Evolutionary conservation across 2,797 vertebrate genomes (phyloP).

Genomic region (Catostomus latipinnis): DNA sequence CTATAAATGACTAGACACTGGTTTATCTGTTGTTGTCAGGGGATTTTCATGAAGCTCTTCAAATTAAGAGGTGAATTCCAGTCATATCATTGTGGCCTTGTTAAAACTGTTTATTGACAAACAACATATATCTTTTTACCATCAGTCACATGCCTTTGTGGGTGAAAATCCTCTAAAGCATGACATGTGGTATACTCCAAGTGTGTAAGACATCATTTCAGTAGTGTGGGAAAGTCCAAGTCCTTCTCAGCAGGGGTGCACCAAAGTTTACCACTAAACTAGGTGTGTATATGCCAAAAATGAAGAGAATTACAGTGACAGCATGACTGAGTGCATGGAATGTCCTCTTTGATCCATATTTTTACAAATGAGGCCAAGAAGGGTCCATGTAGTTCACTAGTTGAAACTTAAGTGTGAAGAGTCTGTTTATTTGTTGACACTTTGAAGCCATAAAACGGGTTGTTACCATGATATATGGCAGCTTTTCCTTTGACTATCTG

Average conservation of each 20-base stretch:
- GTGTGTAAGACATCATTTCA: slow-evolving; percentile 46
- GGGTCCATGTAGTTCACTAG: slow-evolving; percentile 52
- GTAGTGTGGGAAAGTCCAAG: slow-evolving; percentile 74
- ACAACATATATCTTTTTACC: slow-evolving; percentile 26
- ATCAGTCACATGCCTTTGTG: slow-evolving; percentile 26
- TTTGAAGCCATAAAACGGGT: slow-evolving; percentile 47
- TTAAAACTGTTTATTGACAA: slow-evolving; percentile 43
- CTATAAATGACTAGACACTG: background rate
- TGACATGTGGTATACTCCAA: slow-evolving; percentile 46
- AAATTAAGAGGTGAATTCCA: slow-evolving; percentile 38
- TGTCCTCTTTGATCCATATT: slow-evolving; percentile 73
- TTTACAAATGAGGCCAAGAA: slow-evolving; percentile 62
- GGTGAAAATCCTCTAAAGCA: slow-evolving; percentile 51
- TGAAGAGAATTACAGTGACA: slow-evolving; percentile 73
- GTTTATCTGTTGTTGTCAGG: slow-evolving; percentile 23
- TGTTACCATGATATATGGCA: slow-evolving; percentile 54
- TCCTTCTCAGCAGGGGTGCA: slow-evolving; percentile 67
- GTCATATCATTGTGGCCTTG: slow-evolving; percentile 16
- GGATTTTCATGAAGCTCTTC: slow-evolving; percentile 1
- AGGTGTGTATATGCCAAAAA: slow-evolving; percentile 72
- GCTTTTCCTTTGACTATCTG: slow-evolving; percentile 52
- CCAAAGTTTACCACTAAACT: slow-evolving; percentile 61
- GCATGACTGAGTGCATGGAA: slow-evolving; percentile 76
- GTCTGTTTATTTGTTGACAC: slow-evolving; percentile 53
- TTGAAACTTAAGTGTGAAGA: slow-evolving; percentile 41